Base-by-base conservation (phyloP, 2,797 vertebrate species). In the Halcyon leucocephala region DNA sequence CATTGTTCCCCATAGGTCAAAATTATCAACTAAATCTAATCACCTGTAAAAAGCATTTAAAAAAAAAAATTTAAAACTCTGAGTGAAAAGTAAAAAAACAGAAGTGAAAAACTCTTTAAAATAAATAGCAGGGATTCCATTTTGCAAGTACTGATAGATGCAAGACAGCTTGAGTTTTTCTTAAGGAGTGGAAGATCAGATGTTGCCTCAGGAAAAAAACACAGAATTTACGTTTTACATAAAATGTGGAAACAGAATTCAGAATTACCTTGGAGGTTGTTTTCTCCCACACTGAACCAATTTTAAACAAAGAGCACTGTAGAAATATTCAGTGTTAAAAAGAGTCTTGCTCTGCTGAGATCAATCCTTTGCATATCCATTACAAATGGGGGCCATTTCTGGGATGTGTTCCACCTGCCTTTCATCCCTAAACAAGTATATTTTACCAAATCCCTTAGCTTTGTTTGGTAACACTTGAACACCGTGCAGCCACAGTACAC, bases 191-290 rank as follows among this genome's bases (percentile, higher is more conserved):
- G 31, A 87, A 80, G 37, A 80, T 89, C 95, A 93, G 92, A 77
- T 95, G 72, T 91, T 82, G 37, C 92, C 52, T 71, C 13, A 87
- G 72, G 57, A 87, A 19, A 71, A 80, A 73, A 94, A 73, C 29
- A 67, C 60, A 64, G 82, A 74, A 77, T 78, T 85, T 91, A 18
- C 86, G 49, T 86, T 91, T 89, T 91, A 74, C 25, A 42, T 88
- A 86, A 93, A 94, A 92, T 69, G 71, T 71, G 60, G 74, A 92
- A 96, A 74, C 91, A 92, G 93, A 96, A 93, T 94, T 94, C 76
- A 83, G 49, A 95, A 94, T 96, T 91, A 95, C 95, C 91, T 96
- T 92, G 76, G 86, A 91, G 91, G 84, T 93, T 93, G 86, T 67
- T 94, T 93, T 93, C 91, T 96, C 92, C 94, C 95, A 91, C 95